Conservation (phyloP, 2,888 invertebrate genomes). For the Macaria notata region DNA sequence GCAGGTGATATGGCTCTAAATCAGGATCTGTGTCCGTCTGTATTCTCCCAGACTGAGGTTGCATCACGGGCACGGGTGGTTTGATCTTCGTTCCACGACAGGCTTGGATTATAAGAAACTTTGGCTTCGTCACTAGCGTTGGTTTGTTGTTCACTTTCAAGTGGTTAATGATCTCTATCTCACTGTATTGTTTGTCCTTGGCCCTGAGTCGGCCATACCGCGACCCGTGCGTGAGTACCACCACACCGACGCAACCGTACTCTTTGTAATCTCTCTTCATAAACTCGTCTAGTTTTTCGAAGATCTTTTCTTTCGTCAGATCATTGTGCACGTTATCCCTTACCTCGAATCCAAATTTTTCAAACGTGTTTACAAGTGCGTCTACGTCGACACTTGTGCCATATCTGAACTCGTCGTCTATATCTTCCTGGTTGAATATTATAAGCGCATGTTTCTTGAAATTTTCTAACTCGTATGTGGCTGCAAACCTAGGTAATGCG, state of each 20-base stretch:
- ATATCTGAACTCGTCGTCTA: slow-evolving; percentile 49
- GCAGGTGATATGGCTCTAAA: slow-evolving; percentile 59
- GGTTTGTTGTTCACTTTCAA: slow-evolving; percentile 58
- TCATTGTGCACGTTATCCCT: slow-evolving; percentile 43
- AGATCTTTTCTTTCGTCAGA: slow-evolving; percentile 51
- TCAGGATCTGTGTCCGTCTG: slow-evolving; percentile 53
- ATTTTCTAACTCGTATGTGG: slow-evolving; percentile 61
- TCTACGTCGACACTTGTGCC: slow-evolving; percentile 61
- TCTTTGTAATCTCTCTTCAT: slow-evolving; percentile 48
- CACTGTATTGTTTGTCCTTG: slow-evolving; percentile 56
- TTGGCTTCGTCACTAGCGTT: slow-evolving; percentile 61
- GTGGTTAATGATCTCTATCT: slow-evolving; percentile 59
- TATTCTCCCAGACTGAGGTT: slow-evolving; percentile 33
- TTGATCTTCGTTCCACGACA: slow-evolving; percentile 57
- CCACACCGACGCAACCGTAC: slow-evolving; percentile 64
- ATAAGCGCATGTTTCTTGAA: slow-evolving; percentile 62
- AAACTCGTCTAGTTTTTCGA: slow-evolving; percentile 49
- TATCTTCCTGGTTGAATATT: slow-evolving; percentile 61
- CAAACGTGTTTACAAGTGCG: slow-evolving; percentile 51
- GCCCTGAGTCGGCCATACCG: slow-evolving; percentile 56
- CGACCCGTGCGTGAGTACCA: slow-evolving; percentile 63
- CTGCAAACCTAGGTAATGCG: slow-evolving; percentile 49
- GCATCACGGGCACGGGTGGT: slow-evolving; percentile 43
- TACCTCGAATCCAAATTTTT: slow-evolving; percentile 55
- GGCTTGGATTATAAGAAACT: slow-evolving; percentile 65